A percentile compares a stretch with the other conserved stretches of the same genome.
These are phyloP conservation scores for Babyrousa celebensis DNA, from an alignment of 2,797 vertebrate species.

Conservation along the genomic window DNA sequence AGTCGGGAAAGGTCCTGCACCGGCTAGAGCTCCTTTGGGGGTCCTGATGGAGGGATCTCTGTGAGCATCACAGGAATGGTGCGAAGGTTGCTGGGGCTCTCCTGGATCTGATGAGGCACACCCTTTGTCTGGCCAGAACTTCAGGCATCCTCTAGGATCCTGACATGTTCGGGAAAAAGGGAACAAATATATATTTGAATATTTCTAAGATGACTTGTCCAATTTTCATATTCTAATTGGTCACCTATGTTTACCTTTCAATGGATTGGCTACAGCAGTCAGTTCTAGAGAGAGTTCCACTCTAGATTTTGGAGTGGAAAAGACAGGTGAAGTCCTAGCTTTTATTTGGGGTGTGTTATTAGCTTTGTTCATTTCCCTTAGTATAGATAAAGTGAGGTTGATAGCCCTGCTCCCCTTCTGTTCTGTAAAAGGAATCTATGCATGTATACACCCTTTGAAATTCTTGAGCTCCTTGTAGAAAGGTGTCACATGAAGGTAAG, in stretches of 20 bases:
- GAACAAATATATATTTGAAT: not conserved
- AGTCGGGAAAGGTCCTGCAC: not conserved
- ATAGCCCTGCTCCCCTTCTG: not conserved
- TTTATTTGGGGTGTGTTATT: not conserved
- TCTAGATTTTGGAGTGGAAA: not conserved
- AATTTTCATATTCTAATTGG: not conserved
- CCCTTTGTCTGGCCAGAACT: not conserved
- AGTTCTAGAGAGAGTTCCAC: not conserved
- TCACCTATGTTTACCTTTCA: not conserved
- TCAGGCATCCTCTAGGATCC: not conserved
- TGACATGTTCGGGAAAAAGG: not conserved
- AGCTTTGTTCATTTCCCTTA: conserved; percentile 9
- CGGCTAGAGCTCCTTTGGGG: accelerated
- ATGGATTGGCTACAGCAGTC: not conserved
- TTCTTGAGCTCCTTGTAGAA: conserved; percentile 25
- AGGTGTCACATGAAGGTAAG: not conserved
- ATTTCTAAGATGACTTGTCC: not conserved
- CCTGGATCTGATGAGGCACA: too few species aligned
- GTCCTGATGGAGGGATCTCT: not conserved
- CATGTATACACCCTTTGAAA: conserved; percentile 16
- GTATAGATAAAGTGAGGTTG: not conserved
- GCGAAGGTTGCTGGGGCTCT: not conserved
- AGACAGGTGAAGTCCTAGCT: not conserved
- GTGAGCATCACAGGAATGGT: accelerated
- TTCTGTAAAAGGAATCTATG: not conserved